Evolutionary conservation across 1,140 invertebrate genomes (phyloP).

Genomic region (Atta texana): DNA sequence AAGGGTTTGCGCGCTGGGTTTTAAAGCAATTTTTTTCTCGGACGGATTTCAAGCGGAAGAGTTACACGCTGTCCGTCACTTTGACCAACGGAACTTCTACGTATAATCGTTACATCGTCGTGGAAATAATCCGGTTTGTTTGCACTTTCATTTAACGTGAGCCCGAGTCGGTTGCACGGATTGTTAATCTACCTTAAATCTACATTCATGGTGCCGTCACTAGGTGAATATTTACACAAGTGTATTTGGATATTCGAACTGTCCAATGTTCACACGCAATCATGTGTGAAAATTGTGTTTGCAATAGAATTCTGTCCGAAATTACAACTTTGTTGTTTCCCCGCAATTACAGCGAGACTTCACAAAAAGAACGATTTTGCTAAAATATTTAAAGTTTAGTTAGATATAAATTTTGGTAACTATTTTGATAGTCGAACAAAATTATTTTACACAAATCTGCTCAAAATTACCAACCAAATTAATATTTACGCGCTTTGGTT

Average conservation of each 20-base stretch:
- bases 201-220: conserved; percentile 12
- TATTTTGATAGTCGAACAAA: too few species aligned
- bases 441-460: neutral
- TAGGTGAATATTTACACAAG: conserved; percentile 20
- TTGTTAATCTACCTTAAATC: conserved; percentile 53
- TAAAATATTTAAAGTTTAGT: too few species aligned
- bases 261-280: conserved; percentile 25
- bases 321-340: neutral
- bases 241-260: conserved; percentile 29
- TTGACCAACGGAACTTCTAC: neutral
- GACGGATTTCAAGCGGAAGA: neutral
- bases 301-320: neutral
- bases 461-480: neutral
- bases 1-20: neutral
- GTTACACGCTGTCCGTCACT: neutral
- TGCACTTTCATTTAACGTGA: conserved; percentile 24
- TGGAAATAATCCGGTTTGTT: conserved; percentile 29
- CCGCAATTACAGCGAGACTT: neutral
- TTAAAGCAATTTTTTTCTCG: neutral
- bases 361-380: too few species aligned
- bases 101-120: neutral
- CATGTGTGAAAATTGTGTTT: conserved; percentile 16
- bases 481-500: neutral
- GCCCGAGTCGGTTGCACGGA: neutral
- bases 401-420: too few species aligned